Percentiles rank a stretch among this genome's conserved stretches.
Conservation (phyloP, 2,113 vertebrate species). For the Mirza zaza region DNA sequence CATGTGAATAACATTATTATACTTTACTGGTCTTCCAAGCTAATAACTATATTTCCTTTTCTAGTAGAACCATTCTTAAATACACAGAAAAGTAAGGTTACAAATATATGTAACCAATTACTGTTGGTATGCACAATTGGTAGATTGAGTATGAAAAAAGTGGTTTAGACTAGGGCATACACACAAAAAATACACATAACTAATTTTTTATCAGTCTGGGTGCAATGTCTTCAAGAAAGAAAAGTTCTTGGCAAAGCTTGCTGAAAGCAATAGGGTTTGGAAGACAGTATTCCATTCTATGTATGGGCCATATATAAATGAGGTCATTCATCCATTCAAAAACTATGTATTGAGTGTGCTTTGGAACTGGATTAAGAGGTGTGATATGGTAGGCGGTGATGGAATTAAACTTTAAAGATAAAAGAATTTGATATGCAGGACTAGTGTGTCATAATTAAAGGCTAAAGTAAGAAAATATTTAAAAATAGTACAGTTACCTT, state of each 20-base stretch:
- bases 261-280: background rate
- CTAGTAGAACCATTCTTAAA: background rate
- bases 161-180: background rate
- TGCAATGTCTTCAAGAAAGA: background rate
- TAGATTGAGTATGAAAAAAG: background rate
- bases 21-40: background rate
- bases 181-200: background rate
- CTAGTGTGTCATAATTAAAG: background rate
- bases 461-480: background rate
- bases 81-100: background rate
- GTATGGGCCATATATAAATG: background rate
- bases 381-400: background rate
- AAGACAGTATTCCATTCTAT: background rate
- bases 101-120: background rate
- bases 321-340: background rate
- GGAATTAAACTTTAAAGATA: background rate
- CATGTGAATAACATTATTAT: background rate
- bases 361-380: background rate
- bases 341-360: background rate
- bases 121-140: background rate
- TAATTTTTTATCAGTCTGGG: background rate
- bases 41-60: background rate
- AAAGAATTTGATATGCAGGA: background rate
- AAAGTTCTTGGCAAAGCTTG: background rate
- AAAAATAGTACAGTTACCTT: background rate